Base-by-base conservation (phyloP, 2,113 vertebrate genomes). In the Mormyrus lacerda region DNA sequence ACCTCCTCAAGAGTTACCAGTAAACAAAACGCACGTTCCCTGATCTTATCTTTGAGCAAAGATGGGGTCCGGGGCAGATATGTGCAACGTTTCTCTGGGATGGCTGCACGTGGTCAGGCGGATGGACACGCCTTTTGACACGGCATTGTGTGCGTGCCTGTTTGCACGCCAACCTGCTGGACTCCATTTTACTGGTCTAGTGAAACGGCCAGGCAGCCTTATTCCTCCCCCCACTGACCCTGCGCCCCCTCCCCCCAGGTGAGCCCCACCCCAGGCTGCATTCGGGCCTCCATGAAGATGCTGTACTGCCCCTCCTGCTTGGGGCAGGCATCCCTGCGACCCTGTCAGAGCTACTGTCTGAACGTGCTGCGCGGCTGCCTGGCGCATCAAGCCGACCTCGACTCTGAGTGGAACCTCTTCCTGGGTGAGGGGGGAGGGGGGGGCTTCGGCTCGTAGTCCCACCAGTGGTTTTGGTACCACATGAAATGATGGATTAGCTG, bases 271-370 rank as follows among this genome's bases (percentile, higher is more conserved):
- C 95, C 96, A 0, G 97, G 96, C 92, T 99, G 97, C 53, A 95
- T 96, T 0, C 96, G 93, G 0, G 98, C 98, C 0, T 91, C 98
- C 94, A 95, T 97, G 96, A 99, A 98, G 93, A 99, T 99, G 98
- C 95, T 96, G 94, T 99, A 99, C 95, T 99, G 98, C 92, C 97
- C 98, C 0, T 94, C 97, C 94, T 99, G 98, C 94, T 96, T 94
- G 1, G 98, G 98, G 0, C 96, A 99, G n/a, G 96, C 99, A 24
- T 95, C 97, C 0, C 95, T 98, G 92, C 98, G 98, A 87, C 98
- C 98, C 2, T 99, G 98, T 92, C 97, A 97, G 94, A 99, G 98
- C 93, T 99, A 99, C 95, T 99, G 98, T 91, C 97, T 99, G 2
- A 99, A 99, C 0, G 98, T 99, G 92, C 96, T 99, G 97, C 96